These are phyloP conservation scores for Rhabdomys pumilio DNA, from an alignment of 2,797 vertebrate species.

Conservation along the genomic window DNA sequence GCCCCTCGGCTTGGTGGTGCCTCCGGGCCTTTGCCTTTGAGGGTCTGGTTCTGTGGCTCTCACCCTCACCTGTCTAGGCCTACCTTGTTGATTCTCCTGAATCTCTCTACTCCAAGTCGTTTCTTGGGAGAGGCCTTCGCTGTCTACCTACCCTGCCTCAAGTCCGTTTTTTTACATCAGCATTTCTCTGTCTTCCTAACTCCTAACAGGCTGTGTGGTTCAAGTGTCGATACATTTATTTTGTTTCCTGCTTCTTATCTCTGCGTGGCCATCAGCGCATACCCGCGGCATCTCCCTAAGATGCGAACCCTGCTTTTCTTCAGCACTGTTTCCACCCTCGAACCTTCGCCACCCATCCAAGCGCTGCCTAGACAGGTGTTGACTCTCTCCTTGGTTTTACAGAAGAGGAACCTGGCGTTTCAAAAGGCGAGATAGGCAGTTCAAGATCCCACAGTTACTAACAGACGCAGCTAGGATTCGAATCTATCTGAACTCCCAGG, in stretches of 20 bases:
- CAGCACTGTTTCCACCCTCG: background rate
- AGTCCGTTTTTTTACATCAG: background rate
- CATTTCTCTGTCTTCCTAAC: background rate
- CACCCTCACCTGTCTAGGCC: background rate
- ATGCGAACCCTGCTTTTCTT: background rate
- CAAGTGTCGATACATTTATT: background rate
- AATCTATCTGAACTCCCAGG: background rate
- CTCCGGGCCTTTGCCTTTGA: constrained; percentile 27
- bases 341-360: background rate
- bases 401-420: background rate
- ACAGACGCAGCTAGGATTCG: background rate
- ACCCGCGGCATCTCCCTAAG: background rate
- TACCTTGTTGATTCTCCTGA: background rate
- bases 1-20: background rate
- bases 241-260: background rate
- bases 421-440: constrained; percentile 3
- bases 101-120: background rate
- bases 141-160: background rate
- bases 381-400: background rate
- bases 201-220: constrained; percentile 1
- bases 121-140: background rate
- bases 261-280: background rate
- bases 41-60: background rate
- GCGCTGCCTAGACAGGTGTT: background rate
- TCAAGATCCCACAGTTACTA: constrained; percentile 1